Conservation (phyloP, 2,797 vertebrate species). For the Cheirogaleus major region DNA sequence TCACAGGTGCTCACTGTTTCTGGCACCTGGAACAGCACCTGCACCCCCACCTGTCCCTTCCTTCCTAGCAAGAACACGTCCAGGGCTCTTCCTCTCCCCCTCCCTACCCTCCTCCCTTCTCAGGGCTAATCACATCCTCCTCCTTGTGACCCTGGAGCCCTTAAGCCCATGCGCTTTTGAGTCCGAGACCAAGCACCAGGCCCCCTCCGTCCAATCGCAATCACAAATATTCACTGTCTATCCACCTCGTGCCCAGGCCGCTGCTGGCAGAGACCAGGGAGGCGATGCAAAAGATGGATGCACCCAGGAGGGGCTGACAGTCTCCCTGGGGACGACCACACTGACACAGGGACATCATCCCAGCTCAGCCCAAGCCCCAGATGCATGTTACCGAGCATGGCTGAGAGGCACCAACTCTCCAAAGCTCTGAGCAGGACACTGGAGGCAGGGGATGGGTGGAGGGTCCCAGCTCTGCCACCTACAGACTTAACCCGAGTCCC, state of each 20-base stretch:
- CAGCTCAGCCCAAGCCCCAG: neutral
- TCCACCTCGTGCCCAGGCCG: neutral
- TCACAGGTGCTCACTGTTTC: neutral
- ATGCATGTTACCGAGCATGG: accelerated
- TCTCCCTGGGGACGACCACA: neutral
- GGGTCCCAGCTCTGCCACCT: neutral
- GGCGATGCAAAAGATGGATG: neutral
- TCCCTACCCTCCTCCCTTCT: neutral
- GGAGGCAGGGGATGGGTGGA: neutral
- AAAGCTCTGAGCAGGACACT: neutral
- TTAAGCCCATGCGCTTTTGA: neutral
- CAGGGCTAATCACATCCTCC: neutral
- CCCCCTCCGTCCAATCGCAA: neutral
- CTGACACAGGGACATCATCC: neutral
- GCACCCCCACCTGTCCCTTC: neutral
- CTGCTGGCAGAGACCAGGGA: neutral
- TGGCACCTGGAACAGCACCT: neutral
- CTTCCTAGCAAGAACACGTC: neutral
- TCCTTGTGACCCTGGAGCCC: neutral
- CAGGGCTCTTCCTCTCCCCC: no score
- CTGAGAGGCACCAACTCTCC: neutral
- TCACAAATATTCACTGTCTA: neutral
- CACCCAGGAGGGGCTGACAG: neutral
- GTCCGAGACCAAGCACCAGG: neutral
- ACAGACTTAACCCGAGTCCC: neutral